These are phyloP conservation scores for Myanophis thanlyinensis DNA, from an alignment of 2,113 vertebrate species.

Conservation along the genomic window DNA sequence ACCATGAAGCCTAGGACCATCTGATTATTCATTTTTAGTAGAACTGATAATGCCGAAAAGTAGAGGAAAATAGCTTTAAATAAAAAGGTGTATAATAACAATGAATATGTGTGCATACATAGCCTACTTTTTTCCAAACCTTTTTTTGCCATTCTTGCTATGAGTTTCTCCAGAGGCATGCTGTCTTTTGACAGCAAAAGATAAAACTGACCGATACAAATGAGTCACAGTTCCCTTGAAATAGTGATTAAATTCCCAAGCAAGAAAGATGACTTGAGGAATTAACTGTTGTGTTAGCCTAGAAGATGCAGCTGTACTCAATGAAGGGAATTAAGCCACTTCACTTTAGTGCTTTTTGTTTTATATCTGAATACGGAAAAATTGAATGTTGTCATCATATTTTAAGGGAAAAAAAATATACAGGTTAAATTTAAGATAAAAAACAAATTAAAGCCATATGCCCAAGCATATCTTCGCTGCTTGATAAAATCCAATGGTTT, in stretches of 20 bases:
- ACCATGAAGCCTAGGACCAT: background rate
- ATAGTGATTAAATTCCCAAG: constrained; percentile 72
- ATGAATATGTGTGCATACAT: background rate
- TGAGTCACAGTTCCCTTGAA: constrained; percentile 68
- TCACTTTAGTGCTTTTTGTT: constrained; percentile 29
- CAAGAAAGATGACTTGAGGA: constrained; percentile 64
- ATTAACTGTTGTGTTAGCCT: constrained; percentile 62
- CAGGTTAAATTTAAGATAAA: constrained; percentile 64
- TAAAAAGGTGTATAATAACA: background rate
- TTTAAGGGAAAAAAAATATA: constrained; percentile 50
- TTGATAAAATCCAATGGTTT: background rate
- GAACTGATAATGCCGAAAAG: background rate
- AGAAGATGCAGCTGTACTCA: constrained; percentile 54
- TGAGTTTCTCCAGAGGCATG: constrained; percentile 77
- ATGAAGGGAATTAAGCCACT: constrained; percentile 45
- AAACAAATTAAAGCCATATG: constrained; percentile 27
- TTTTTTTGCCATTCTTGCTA: constrained; percentile 61
- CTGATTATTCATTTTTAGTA: background rate
- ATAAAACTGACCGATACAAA: constrained; percentile 72
- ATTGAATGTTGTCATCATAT: constrained; percentile 46
- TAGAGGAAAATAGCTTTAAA: background rate
- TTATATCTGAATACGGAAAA: background rate
- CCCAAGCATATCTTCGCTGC: constrained; percentile 30
- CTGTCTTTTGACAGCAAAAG: constrained; percentile 72
- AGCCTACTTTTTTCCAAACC: constrained; percentile 46